These are phyloP conservation scores for Naso thynnoides DNA, from an alignment of 2,797 vertebrate genomes.

Conservation along the genomic window DNA sequence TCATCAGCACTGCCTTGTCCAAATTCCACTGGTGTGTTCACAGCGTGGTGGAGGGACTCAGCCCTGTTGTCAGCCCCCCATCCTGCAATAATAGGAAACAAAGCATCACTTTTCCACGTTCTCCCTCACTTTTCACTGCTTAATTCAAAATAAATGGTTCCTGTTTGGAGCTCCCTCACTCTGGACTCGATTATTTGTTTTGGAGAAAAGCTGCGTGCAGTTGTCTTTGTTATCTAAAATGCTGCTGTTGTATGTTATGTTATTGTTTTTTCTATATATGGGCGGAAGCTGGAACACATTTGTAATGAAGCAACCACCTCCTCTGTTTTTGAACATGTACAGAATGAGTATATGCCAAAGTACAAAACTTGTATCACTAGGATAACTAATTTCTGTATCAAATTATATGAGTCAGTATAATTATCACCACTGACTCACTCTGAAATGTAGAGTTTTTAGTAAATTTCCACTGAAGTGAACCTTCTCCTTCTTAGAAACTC, in stretches of 20 bases:
- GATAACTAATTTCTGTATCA: not conserved
- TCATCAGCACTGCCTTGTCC: conserved; percentile 71
- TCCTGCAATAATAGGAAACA: conserved; percentile 81
- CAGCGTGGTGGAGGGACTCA: conserved; percentile 35
- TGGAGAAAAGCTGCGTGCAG: conserved; percentile 24
- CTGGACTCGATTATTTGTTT: conserved; percentile 43
- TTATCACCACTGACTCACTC: not conserved
- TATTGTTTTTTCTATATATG: conserved; percentile 6
- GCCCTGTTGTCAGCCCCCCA: conserved; percentile 62
- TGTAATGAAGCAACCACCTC: not conserved
- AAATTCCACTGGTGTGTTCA: conserved; percentile 69
- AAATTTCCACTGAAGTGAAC: not conserved
- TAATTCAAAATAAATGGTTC: conserved; percentile 70
- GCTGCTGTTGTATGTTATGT: conserved; percentile 6
- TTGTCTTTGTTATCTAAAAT: conserved; percentile 27
- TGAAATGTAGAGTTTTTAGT: not conserved
- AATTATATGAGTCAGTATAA: not conserved
- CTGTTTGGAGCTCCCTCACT: conserved; percentile 55
- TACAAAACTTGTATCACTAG: not conserved
- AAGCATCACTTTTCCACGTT: conserved; percentile 75
- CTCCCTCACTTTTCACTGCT: conserved; percentile 55
- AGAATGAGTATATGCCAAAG: not conserved
- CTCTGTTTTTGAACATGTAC: not conserved
- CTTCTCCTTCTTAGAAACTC: not conserved
- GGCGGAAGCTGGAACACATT: conserved; percentile 3